Base-by-base conservation (phyloP, 2,113 vertebrate genomes). In the Cololabis saira region DNA sequence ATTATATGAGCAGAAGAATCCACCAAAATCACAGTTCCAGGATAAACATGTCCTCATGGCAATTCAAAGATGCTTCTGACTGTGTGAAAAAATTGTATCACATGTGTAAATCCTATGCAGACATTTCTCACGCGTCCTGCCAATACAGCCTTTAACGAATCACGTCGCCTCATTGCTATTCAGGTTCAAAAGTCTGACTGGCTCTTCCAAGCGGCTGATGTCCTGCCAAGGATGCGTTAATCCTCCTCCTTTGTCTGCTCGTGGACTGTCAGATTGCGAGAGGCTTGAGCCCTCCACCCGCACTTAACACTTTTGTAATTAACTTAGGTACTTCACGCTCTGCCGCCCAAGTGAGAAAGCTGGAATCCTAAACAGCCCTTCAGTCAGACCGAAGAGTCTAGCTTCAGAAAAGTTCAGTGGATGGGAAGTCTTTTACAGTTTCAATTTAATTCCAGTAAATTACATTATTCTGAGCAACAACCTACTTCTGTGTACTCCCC, bases 241-340 rank as follows among this genome's bases (percentile, higher is more conserved):
- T 37, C 33, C 33, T 37, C 33, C 33, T 37, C 33, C 33, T 11
- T 37, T 37, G 33, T 37, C 33, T 37, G 14, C 14, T 61, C 43
- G 76, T 49, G 15, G 65, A 30, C 45, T 43, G 27, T 69, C 19
- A 40, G 57, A 37, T 7, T 37, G 24, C 33, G 5, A 9, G 10
- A 37, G 9, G 48, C 49, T 48, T 66, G 43, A 53, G 69, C 70
- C 37, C 67, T 50, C 22, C 44, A 65, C 19, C 61, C 33, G 33
- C 33, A 37, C 10, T 37, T 37, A 67, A 42, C 59, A 62, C 19
- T 49, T 57, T 52, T 50, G 41, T 69, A 75, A 78, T 70, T 67
- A 65, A 75, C 77, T n/a, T 16, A 22, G 60, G 67, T 50, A 74
- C 14, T 64, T 18, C 17, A 70, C 41, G 40, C 52, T 56, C 16